These are phyloP conservation scores for Antennarius maculatus DNA, from an alignment of 2,797 vertebrate genomes.

Conservation along the genomic window DNA sequence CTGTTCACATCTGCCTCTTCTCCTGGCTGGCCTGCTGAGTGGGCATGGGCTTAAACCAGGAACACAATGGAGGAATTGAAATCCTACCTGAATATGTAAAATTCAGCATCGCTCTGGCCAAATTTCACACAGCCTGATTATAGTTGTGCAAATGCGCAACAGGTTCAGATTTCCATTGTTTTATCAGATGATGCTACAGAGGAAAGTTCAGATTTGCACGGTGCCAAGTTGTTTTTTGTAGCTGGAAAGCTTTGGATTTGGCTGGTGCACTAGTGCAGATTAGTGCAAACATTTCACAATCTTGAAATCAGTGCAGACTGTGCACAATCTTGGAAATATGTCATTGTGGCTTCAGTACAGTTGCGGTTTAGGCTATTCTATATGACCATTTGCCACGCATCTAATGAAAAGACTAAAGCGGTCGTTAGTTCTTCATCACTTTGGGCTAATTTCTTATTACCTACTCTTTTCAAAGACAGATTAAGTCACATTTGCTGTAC, in stretches of 20 bases:
- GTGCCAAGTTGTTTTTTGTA: not conserved
- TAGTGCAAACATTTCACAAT: not conserved
- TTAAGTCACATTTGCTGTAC: not conserved
- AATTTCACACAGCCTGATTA: slow-evolving; percentile 31
- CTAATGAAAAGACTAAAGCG: not conserved
- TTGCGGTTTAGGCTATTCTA: not conserved
- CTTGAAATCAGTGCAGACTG: no score
- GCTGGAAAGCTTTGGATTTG: not conserved
- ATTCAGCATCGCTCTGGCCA: slow-evolving; percentile 21
- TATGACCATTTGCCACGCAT: not conserved
- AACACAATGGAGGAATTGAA: slow-evolving; percentile 47
- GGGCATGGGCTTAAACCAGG: slow-evolving; percentile 37
- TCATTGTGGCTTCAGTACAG: not conserved
- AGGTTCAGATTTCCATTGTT: slow-evolving; percentile 19
- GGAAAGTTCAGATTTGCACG: slow-evolving; percentile 19
- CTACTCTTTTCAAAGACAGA: not conserved
- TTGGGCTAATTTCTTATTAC: no score
- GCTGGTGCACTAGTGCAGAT: not conserved
- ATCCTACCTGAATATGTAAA: slow-evolving; percentile 47
- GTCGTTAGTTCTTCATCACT: no score
- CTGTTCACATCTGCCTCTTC: slow-evolving; percentile 58
- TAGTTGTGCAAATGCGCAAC: slow-evolving; percentile 4
- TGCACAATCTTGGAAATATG: not conserved
- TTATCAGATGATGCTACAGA: slow-evolving; percentile 13
- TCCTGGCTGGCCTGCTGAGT: slow-evolving; percentile 44